Conservation (phyloP, 2,113 vertebrate genomes). For the Erythrolamprus reginae region DNA sequence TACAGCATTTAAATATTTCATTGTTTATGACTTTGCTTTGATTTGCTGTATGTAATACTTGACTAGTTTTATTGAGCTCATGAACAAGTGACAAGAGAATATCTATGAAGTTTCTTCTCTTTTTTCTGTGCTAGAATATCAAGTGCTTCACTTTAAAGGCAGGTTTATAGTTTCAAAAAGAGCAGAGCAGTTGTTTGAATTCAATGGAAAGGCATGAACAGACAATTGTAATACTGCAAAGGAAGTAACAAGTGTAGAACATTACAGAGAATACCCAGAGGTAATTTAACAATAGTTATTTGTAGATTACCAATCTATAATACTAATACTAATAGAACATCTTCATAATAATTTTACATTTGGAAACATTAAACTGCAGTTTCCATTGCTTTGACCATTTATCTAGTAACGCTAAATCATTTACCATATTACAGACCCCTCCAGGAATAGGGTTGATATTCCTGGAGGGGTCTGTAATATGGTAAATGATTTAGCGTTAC, state of each 20-base stretch:
- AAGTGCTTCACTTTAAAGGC: conserved; percentile 39
- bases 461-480: no score
- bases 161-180: conserved; percentile 29
- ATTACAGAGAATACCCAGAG: conserved; percentile 29
- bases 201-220: conserved; percentile 56
- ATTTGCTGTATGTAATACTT: not conserved
- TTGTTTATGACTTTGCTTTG: not conserved
- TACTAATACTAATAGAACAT: not conserved
- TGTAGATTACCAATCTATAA: not conserved
- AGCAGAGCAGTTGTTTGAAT: conserved; percentile 31
- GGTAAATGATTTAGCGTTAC: no score
- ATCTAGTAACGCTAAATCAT: no score
- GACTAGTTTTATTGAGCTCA: not conserved
- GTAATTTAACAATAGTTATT: conserved; percentile 37
- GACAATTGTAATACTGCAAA: conserved; percentile 53
- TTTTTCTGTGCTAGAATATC: conserved; percentile 30
- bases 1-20: conserved; percentile 8
- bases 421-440: no score
- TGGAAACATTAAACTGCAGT: no score
- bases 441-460: no score
- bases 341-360: conserved; percentile 17
- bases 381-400: no score
- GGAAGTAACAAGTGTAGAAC: conserved; percentile 33
- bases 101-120: not conserved
- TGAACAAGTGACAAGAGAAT: conserved; percentile 21